These are phyloP conservation scores for Eupithecia subfuscata DNA, from an alignment of 2,888 invertebrate genomes.

Conservation along the genomic window DNA sequence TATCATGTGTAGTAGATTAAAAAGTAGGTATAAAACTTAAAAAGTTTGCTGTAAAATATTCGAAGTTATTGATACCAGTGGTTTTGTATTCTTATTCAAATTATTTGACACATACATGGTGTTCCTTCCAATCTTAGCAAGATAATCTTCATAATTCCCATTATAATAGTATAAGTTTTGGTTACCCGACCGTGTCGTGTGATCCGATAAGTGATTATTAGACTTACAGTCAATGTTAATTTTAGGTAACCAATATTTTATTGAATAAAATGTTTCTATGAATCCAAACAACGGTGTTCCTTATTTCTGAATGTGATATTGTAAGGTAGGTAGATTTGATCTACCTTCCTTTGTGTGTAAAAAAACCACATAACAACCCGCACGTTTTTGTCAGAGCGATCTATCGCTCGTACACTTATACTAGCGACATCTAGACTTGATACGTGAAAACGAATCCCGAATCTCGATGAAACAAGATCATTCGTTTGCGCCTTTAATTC, in stretches of 20 bases:
- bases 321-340: too few species aligned
- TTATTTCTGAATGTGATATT: constrained; percentile 7
- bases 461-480: too few species aligned
- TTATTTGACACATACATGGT: constrained; percentile 17
- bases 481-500: too few species aligned
- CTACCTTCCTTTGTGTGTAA: too few species aligned
- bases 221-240: constrained; percentile 54
- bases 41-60: constrained; percentile 53
- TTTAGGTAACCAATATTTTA: constrained; percentile 70
- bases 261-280: constrained; percentile 62
- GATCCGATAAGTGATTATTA: constrained; percentile 46
- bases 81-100: constrained; percentile 1
- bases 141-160: constrained; percentile 23
- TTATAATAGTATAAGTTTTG: constrained; percentile 32
- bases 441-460: too few species aligned
- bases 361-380: too few species aligned
- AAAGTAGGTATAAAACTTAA: constrained; percentile 5
- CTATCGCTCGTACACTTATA: too few species aligned
- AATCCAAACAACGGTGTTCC: constrained; percentile 53
- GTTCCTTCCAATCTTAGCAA: constrained; percentile 18
- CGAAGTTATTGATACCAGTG: constrained; percentile 47
- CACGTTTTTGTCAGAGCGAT: too few species aligned
- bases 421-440: too few species aligned
- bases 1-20: background rate
- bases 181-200: constrained; percentile 27